Evolutionary conservation across 2,888 invertebrate species (phyloP).

Genomic region (Stenichneumon culpator): DNA sequence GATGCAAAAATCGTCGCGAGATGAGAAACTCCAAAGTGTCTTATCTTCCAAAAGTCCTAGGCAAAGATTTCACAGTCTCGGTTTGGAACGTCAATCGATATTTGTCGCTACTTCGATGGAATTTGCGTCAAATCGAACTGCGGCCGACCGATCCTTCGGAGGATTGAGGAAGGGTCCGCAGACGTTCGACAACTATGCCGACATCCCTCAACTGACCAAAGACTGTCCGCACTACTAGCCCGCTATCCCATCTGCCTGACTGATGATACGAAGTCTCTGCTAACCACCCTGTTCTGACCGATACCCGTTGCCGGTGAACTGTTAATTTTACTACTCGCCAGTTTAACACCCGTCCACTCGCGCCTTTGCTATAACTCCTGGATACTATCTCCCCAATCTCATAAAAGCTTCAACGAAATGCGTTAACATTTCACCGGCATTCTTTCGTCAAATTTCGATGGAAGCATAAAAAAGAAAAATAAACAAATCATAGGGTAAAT

Average conservation of each 20-base stretch:
- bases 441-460: background rate
- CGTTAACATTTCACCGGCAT: background rate
- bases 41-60: too few relatives aligned
- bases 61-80: constrained; percentile 21
- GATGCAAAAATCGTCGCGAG: too few relatives aligned
- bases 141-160: constrained; percentile 7
- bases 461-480: background rate
- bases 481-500: background rate
- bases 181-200: constrained; percentile 30
- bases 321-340: constrained; percentile 12
- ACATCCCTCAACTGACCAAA: constrained; percentile 36
- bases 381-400: background rate
- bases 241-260: background rate
- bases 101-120: constrained; percentile 30
- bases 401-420: background rate
- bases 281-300: background rate
- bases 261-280: background rate
- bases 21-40: too few relatives aligned
- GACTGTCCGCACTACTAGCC: constrained; percentile 14
- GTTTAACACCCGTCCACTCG: background rate
- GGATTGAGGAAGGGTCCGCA: background rate
- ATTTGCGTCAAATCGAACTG: constrained; percentile 47
- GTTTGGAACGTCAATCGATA: constrained; percentile 13
- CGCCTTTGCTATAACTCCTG: too few relatives aligned
- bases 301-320: background rate